A percentile compares a stretch with the other conserved stretches of the same genome.
These are phyloP conservation scores for Charanyca ferruginea DNA, from an alignment of 2,888 invertebrate genomes.

Conservation along the genomic window DNA sequence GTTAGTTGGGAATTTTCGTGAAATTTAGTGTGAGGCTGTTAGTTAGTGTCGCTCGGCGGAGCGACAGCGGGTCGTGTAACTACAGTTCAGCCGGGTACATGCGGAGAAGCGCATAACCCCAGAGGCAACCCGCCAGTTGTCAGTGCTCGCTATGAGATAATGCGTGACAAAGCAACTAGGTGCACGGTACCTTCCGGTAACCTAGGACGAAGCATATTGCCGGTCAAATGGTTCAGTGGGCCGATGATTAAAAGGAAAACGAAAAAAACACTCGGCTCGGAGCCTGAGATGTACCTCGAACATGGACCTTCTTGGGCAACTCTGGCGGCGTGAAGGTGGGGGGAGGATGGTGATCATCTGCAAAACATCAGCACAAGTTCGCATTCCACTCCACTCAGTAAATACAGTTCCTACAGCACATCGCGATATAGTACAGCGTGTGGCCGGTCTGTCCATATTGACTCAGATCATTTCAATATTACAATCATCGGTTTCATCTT, in stretches of 20 bases:
- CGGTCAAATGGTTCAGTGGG: slow-evolving; percentile 84
- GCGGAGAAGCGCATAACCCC: slow-evolving; percentile 81
- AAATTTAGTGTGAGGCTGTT: slow-evolving; percentile 58
- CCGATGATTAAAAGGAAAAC: slow-evolving; percentile 84
- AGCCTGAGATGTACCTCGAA: slow-evolving; percentile 95
- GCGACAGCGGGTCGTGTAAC: slow-evolving; percentile 74
- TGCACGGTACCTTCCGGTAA: slow-evolving; percentile 84
- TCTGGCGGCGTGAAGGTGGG: slow-evolving; percentile 99
- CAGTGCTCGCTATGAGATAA: slow-evolving; percentile 87
- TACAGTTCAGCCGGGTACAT: slow-evolving; percentile 84
- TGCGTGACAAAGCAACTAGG: slow-evolving; percentile 90
- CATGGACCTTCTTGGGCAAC: slow-evolving; percentile 99
- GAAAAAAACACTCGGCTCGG: slow-evolving; percentile 86
- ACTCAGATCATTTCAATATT: slow-evolving; percentile 59
- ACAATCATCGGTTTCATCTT: slow-evolving; percentile 67
- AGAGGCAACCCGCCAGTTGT: slow-evolving; percentile 70
- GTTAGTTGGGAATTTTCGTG: slow-evolving; percentile 55
- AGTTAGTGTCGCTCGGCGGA: slow-evolving; percentile 71
- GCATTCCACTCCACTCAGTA: slow-evolving; percentile 91
- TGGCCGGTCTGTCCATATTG: slow-evolving; percentile 71
- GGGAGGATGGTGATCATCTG: slow-evolving; percentile 99
- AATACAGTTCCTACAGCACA: slow-evolving; percentile 84
- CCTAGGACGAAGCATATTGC: slow-evolving; percentile 86
- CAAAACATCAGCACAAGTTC: slow-evolving; percentile 95
- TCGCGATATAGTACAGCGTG: slow-evolving; percentile 82